Evolutionary conservation across 2,888 invertebrate genomes (phyloP), one percentile per base, ranked within the genome.

Genomic region (Mayetiola destructor): DNA sequence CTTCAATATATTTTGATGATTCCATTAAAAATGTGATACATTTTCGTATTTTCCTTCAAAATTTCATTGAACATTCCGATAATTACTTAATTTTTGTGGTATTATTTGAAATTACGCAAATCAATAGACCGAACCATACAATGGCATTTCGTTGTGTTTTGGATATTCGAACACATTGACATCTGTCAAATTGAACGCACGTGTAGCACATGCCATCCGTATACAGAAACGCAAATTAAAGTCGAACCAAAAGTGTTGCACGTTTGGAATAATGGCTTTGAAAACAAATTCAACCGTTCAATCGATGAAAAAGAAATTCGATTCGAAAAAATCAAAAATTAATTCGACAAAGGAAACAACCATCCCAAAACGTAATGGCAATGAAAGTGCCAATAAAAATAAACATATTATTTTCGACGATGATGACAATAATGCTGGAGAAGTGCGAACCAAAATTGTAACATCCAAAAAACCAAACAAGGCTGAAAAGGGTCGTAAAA

Each of bases 391-490:
- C 3, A 27, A 16, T 9, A 48, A 48, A 48, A 48, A 20, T 48
- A 48, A 48, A 27, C 48, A 48, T 16, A 67, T 70, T n/a, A 57
- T 67, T 0, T 70, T 70, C 37, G 63, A 64, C 40, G 69, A 69
- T 2, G 63, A 66, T 8, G 69, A 66, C 14, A 35, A 55, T n/a
- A 27, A 48, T 48, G 48, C 23, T n/a, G 27, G 3, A 5, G 48
- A 48, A 6, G n/a, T n/a, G n/a, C n/a, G n/a, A n/a, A n/a, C n/a
- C n/a, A n/a, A n/a, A n/a, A n/a, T 27, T 9, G n/a, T 48, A n/a
- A 27, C 27, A 2, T 6, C 23, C n/a, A 27, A 48, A 48, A 23
- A 48, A 16, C 23, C 6, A 42, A 14, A 4, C 2, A 48, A 48
- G n/a, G 16, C 27, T 48, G 48, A 48, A 27, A 48, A 48, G 27